Evolutionary conservation across 2,888 invertebrate species (phyloP), one percentile per base, ranked within the genome.

Genomic region (Polyommatus icarus): DNA sequence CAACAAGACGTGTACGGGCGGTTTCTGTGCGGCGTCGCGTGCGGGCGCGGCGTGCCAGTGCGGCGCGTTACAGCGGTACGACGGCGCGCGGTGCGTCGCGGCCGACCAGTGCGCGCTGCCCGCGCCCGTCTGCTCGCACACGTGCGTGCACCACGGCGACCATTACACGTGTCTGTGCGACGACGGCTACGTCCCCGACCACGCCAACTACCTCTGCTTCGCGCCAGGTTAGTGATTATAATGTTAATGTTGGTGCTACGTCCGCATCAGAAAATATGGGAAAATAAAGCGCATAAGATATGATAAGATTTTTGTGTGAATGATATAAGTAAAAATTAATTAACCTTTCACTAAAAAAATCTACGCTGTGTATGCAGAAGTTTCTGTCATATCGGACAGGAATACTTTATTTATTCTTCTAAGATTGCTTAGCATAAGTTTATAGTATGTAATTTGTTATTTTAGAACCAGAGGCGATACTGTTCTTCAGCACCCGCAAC

Each of bases 111-210:
- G 97, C 82, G 87, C 93, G 57, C 85, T 86, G 6, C 95, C 88
- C 0, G 94, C 93, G 80, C 96, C 96, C 0, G 88, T 94, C 8
- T 97, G 97, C 84, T 96, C 96, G 76, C 97, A 97, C 81, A 88
- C 85, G 15, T 98, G 97, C 84, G 83, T 89, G 0, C 97, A 97
- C 81, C 88, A 83, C 0, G 86, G 88, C 0, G 96, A 96, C 0
- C 94, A 95, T 0, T 96, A 95, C 83, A 85, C 82, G 3, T 97
- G 97, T 82, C 84, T 84, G 3, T 97, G 97, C 83, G 96, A 95
- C n/a, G 85, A 88, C 0, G 92, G 90, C 0, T 92, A 90, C 59
- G 79, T 61, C 0, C 80, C 77, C 1, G 89, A 91, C 73, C 36
- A 79, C 1, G 84, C 83, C 8, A 80, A 78, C 0, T 89, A 90